These are phyloP conservation scores for Drosophila kokeensis DNA, from an alignment of 2,888 invertebrate genomes.

Conservation along the genomic window DNA sequence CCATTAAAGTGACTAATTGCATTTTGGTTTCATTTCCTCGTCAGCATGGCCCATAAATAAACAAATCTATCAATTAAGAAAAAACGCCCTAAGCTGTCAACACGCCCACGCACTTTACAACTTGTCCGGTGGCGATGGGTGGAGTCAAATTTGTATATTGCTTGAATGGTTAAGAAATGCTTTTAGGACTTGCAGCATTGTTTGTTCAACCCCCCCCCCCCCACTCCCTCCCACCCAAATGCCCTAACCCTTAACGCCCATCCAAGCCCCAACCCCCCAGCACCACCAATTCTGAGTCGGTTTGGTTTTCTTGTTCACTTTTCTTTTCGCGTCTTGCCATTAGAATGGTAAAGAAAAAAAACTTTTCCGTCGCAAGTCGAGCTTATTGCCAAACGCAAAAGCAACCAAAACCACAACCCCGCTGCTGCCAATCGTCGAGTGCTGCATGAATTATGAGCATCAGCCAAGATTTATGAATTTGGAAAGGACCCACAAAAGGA, in stretches of 20 bases:
- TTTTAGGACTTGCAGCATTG: constrained; percentile 50
- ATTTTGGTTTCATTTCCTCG: not conserved
- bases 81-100: constrained; percentile 58
- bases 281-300: constrained; percentile 16
- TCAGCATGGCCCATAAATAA: constrained; percentile 22
- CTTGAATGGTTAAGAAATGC: constrained; percentile 22
- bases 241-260: constrained; percentile 5
- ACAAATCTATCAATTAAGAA: constrained; percentile 62
- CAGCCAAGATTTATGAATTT: constrained; percentile 82
- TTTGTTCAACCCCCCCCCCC: constrained; percentile 41
- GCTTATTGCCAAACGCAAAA: constrained; percentile 53
- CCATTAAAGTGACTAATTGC: constrained; percentile 11
- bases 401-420: constrained; percentile 4
- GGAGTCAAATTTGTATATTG: constrained; percentile 6
- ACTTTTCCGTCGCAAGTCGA: constrained; percentile 47
- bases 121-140: constrained; percentile 8
- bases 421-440: constrained; percentile 71
- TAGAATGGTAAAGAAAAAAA: constrained; percentile 50
- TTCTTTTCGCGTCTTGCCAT: constrained; percentile 59
- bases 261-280: not conserved
- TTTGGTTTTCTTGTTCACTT: constrained; percentile 36
- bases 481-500: constrained; percentile 45
- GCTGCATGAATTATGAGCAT: constrained; percentile 83
- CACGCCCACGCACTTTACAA: constrained; percentile 50
- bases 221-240: too few species aligned